Base-by-base conservation (phyloP, 2,113 vertebrate genomes). In the Pyrgilauda ruficollis region DNA sequence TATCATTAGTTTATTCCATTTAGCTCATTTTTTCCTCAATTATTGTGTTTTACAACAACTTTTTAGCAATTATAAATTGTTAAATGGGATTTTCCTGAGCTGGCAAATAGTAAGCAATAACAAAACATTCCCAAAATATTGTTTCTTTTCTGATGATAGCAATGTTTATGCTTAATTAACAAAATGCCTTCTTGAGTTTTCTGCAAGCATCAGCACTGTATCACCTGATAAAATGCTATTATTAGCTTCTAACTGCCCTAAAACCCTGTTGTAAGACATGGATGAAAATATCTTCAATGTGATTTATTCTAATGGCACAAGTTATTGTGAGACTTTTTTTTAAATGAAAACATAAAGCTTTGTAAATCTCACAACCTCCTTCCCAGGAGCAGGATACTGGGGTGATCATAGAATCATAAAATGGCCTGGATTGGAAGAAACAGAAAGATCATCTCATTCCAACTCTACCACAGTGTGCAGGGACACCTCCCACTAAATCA, bases 101-200 rank as follows among this genome's bases (percentile, higher is more conserved):
- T 74, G 49, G 5, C 76, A 70, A 78, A 68, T 43, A 84, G 20
- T 74, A 84, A 96, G 87, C 90, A 94, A 89, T 68, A 96, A 37
- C 9, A 53, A 87, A 90, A 93, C 72, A 72, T 49, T 81, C 8
- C 7, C 33, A n/a, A 91, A 74, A 11, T 33, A 35, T 20, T 62
- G 5, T 20, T 70, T 92, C 7, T 81, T 86, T 86, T 86, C 68
- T 81, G 21, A 92, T 87, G 44, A 72, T 22, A 53, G 1, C 26
- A 83, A 44, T 31, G 24, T 20, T 93, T 47, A 62, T 50, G 67
- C 79, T 96, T 91, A 91, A 93, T 96, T 88, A 94, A 84, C 11
- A 91, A 88, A 91, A 68, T 90, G 24, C 7, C 30, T 78, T 91
- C 79, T 78, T 95, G 83, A 62, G 94, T 93, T 97, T 97, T 97